These are phyloP conservation scores for Mormyrus iriodes DNA, from an alignment of 2,113 vertebrate species.

Conservation along the genomic window DNA sequence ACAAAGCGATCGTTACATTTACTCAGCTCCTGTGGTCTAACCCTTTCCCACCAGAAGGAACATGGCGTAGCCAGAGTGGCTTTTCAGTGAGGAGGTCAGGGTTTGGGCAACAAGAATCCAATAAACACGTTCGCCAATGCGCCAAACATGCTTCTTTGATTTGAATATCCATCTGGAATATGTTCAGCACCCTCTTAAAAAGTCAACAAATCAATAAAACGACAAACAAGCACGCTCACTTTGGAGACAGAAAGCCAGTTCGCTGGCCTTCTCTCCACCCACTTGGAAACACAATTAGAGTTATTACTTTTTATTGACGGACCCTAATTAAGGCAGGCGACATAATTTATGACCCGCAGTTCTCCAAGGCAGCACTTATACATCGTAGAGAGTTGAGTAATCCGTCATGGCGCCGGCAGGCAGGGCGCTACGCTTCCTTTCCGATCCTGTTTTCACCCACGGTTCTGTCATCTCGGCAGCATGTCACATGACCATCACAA, in stretches of 20 bases:
- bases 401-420: conserved; percentile 41
- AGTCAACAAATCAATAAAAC: background rate
- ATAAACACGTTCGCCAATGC: background rate
- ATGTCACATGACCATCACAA: background rate
- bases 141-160: background rate
- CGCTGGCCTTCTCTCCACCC: background rate
- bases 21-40: background rate
- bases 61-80: background rate
- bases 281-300: conserved; percentile 32
- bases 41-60: background rate
- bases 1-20: background rate
- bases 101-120: background rate
- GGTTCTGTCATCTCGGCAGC: background rate
- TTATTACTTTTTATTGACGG: conserved; percentile 54
- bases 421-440: conserved; percentile 19
- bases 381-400: conserved; percentile 44
- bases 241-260: background rate
- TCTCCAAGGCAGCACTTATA: conserved; percentile 42
- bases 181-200: background rate
- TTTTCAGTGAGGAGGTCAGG: background rate
- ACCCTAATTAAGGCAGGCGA: conserved; percentile 54
- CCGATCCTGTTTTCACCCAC: background rate
- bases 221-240: background rate
- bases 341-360: conserved; percentile 49
- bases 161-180: background rate